These are phyloP conservation scores for Parotia lawesii DNA, from an alignment of 2,113 vertebrate species.

Conservation along the genomic window DNA sequence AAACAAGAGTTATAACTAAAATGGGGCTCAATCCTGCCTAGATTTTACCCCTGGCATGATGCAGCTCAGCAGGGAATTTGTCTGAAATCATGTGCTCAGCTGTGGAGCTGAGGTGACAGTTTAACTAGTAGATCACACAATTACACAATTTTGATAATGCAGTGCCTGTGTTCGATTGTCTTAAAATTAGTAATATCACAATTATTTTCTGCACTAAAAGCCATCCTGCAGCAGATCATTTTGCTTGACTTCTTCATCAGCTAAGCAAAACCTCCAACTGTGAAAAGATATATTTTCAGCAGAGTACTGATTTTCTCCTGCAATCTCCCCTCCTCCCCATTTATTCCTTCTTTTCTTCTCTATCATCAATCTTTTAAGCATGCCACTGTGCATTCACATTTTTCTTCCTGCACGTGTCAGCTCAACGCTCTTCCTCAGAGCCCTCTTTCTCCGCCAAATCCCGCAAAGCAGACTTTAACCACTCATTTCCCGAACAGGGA, in stretches of 20 bases:
- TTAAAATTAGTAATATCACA: not conserved
- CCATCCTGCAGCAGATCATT: not conserved
- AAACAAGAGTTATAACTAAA: not conserved
- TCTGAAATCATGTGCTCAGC: not conserved
- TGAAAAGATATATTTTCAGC: not conserved
- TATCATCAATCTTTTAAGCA: conserved; percentile 28
- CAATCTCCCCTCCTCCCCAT: not conserved
- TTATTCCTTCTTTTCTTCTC: conserved; percentile 7
- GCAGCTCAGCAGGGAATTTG: not conserved
- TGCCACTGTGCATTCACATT: conserved; percentile 6
- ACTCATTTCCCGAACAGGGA: not conserved
- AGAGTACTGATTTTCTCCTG: not conserved
- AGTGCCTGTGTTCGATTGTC: not conserved
- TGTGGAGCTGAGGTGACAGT: not conserved
- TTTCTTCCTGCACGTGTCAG: conserved; percentile 39
- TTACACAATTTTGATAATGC: not conserved
- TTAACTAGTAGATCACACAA: not conserved
- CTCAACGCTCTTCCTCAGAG: not conserved
- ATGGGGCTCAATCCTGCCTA: not conserved
- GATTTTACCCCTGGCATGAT: not conserved
- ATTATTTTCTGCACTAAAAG: not conserved
- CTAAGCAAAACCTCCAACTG: not conserved
- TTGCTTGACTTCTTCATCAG: conserved; percentile 10
- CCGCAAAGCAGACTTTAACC: conserved; percentile 24
- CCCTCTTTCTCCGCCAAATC: conserved; percentile 13